Evolutionary conservation across 2,888 invertebrate genomes (phyloP), one percentile per base, ranked within the genome.

Genomic region (Homarus gammarus): DNA sequence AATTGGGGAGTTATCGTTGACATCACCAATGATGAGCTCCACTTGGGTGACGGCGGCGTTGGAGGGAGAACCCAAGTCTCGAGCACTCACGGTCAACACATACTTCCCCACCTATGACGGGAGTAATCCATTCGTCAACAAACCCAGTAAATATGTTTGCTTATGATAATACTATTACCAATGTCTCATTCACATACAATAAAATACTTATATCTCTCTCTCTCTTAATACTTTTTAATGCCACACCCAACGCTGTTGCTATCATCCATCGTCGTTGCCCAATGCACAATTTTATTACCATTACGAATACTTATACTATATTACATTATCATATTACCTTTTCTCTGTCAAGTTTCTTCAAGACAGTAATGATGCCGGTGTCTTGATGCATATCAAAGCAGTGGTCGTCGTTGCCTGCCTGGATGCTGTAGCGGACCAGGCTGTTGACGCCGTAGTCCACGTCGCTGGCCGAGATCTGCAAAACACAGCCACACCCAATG

Each of bases 301-400:
- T n/a, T n/a, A n/a, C n/a, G n/a, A n/a, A n/a, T n/a, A n/a, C n/a
- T n/a, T n/a, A n/a, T n/a, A n/a, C n/a, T n/a, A n/a, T n/a, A n/a
- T n/a, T n/a, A n/a, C n/a, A n/a, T n/a, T n/a, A n/a, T n/a, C 1
- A 27, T 1, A 27, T 77, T 68, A 89, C 91, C 78, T 96, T 96
- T 95, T 99, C 99, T 91, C 98, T 95, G 94, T 99, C 98, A 12
- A 99, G 95, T 6, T 96, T 95, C 93, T 97, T 97, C 40, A 96
- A 96, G 79, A 99, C 95, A 15, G 97, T 98, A 27, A 98, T 95
- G 92, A 98, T 97, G 87, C 98, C 98, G 93, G 97, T 98, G 93
- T 96, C 96, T 0, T 96, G 93, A 49, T 97, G 96, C 92, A 99
- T 97, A 92, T 95, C 95, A 94, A 99, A 99, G 91, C 96, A 96